Conservation (phyloP, 2,797 vertebrate species). For the Siniperca scherzeri region DNA sequence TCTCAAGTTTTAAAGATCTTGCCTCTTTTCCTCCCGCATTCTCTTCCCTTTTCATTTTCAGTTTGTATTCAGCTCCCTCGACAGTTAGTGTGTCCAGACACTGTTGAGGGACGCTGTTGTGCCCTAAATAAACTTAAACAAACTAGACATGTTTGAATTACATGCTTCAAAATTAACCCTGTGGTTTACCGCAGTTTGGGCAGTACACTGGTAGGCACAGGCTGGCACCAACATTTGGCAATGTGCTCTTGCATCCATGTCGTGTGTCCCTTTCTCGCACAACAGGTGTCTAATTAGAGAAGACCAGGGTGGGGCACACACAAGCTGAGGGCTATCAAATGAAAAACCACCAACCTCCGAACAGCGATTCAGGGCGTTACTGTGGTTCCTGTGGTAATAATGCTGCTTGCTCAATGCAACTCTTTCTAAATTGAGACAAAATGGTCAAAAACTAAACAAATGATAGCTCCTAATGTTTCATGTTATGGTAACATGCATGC, state of each 20-base stretch:
- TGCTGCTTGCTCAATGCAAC: constrained; percentile 32
- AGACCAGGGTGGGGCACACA: constrained; percentile 65
- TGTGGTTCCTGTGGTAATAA: constrained; percentile 64
- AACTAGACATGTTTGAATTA: constrained; percentile 78
- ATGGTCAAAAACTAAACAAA: constrained; percentile 52
- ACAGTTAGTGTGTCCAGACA: constrained; percentile 56
- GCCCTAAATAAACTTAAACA: constrained; percentile 75
- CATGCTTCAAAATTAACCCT: constrained; percentile 75
- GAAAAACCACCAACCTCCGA: constrained; percentile 64
- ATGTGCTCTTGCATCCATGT: constrained; percentile 47
- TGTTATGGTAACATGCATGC: constrained; percentile 24
- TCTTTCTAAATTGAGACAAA: constrained; percentile 54
- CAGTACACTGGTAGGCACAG: constrained; percentile 63
- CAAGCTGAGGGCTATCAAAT: constrained; percentile 65
- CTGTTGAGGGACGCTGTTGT: constrained; percentile 53
- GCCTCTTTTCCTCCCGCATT: constrained; percentile 30
- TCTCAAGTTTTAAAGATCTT: constrained; percentile 44
- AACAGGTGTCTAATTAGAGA: constrained; percentile 85
- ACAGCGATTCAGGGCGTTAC: constrained; percentile 56
- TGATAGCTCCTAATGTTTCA: constrained; percentile 50
- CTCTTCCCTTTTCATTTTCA: constrained; percentile 53
- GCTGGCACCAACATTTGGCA: constrained; percentile 59
- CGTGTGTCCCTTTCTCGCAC: constrained; percentile 50
- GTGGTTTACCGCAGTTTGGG: constrained; percentile 72
- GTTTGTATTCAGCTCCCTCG: constrained; percentile 46